phyloP scores from a whole-genome alignment of 2,113 vertebrate genomes.

The Piprites chloris region DNA sequence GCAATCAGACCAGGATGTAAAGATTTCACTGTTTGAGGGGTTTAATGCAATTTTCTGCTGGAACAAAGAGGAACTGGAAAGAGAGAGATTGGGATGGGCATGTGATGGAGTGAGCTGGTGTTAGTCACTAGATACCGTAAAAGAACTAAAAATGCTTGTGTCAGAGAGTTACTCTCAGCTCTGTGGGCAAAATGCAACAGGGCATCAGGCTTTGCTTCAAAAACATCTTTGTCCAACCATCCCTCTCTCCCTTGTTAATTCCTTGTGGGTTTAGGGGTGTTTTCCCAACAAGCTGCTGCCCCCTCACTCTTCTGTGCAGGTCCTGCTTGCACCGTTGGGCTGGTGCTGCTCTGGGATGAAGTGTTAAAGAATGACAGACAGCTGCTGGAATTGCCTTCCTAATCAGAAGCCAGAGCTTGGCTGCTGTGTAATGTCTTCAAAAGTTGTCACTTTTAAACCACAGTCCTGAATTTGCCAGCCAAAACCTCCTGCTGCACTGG shows the following conservation, averaged over 20 bases:
- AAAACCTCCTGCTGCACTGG: not conserved
- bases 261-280: not conserved
- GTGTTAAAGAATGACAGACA: not conserved
- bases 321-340: rapidly evolving
- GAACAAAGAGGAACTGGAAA: not conserved
- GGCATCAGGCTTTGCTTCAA: not conserved
- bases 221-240: not conserved
- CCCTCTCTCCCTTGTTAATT: not conserved
- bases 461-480: not conserved
- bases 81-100: not conserved
- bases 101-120: not conserved
- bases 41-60: not conserved
- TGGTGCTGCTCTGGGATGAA: not conserved
- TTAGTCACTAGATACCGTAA: not conserved
- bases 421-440: not conserved
- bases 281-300: not conserved
- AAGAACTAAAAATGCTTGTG: not conserved
- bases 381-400: not conserved
- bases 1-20: not conserved
- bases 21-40: not conserved
- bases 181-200: not conserved
- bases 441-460: not conserved
- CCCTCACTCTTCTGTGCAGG: not conserved
- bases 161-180: not conserved
- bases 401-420: not conserved